phyloP scores from a whole-genome alignment of 2,888 invertebrate genomes.

The Ptychoptera contaminata region DNA sequence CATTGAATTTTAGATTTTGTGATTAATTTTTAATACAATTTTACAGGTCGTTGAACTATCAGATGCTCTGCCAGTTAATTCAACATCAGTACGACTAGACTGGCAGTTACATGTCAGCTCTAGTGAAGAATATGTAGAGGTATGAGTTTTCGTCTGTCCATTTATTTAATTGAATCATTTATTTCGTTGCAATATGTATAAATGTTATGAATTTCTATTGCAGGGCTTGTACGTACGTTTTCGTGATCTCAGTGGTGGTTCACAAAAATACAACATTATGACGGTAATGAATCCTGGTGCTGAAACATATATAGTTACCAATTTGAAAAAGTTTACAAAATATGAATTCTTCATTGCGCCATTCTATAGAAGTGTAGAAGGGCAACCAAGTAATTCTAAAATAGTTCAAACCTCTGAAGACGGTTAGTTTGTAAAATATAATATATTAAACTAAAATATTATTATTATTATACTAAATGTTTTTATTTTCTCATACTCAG shows the following conservation, averaged over 20 bases:
- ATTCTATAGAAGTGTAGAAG: conserved; percentile 72
- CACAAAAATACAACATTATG: conserved; percentile 47
- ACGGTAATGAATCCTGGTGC: conserved; percentile 43
- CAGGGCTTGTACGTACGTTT: conserved; percentile 52
- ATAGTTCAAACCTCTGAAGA: conserved; percentile 77
- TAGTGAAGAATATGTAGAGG: conserved; percentile 31
- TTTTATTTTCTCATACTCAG: conserved; percentile 20
- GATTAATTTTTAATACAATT: background rate
- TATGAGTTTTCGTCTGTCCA: conserved; percentile 10
- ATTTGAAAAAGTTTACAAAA: conserved; percentile 61
- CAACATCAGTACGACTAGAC: conserved; percentile 37
- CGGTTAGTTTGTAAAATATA: conserved; percentile 30
- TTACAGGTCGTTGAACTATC: conserved; percentile 52
- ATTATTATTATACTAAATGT: conserved; percentile 1
- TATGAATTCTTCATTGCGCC: conserved; percentile 81
- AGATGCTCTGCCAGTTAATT: conserved; percentile 37
- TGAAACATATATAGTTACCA: conserved; percentile 50
- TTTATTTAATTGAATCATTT: conserved; percentile 4
- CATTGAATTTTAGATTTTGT: background rate
- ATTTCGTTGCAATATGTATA: conserved; percentile 4
- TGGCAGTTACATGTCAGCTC: conserved; percentile 33
- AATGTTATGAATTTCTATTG: background rate
- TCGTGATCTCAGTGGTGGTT: conserved; percentile 42
- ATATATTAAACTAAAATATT: background rate
- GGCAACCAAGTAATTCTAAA: conserved; percentile 83